phyloP scores from a whole-genome alignment of 2,888 invertebrate species.

The Spilarctia lutea region DNA sequence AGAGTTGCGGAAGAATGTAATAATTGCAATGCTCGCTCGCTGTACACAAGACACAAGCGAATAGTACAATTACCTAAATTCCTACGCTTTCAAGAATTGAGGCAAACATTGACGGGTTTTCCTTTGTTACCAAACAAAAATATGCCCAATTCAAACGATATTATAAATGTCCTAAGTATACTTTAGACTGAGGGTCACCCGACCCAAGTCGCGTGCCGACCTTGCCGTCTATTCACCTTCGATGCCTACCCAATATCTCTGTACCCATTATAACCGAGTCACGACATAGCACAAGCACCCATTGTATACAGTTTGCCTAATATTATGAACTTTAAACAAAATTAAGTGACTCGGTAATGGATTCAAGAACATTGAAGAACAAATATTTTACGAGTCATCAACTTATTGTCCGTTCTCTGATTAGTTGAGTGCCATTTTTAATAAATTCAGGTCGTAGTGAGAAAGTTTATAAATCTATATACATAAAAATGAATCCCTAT shows the following conservation, averaged over 20 bases:
- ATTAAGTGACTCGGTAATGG: conserved; percentile 47
- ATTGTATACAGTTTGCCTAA: conserved; percentile 43
- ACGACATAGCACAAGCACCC: conserved; percentile 50
- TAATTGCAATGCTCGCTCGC: neutral
- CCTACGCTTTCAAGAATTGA: no score
- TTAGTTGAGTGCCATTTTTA: neutral
- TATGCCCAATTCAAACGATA: neutral
- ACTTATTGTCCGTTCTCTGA: neutral
- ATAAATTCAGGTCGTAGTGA: neutral
- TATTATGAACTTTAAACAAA: conserved; percentile 51
- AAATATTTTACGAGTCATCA: conserved; percentile 38
- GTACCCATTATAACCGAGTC: conserved; percentile 56
- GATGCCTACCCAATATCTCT: conserved; percentile 57
- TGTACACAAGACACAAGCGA: neutral
- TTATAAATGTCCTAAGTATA: neutral
- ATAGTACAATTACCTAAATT: no score
- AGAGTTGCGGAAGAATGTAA: neutral
- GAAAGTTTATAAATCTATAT: no score
- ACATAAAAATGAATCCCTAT: no score
- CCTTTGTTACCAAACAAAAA: neutral
- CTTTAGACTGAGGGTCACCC: conserved; percentile 18
- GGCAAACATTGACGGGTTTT: neutral
- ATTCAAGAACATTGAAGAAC: conserved; percentile 33
- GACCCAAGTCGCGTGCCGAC: conserved; percentile 60
- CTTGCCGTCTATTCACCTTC: conserved; percentile 56